Percentiles rank a stretch among this genome's conserved stretches.
These are phyloP conservation scores for Lochmaea crataegi DNA, from an alignment of 2,888 invertebrate species.

Conservation along the genomic window DNA sequence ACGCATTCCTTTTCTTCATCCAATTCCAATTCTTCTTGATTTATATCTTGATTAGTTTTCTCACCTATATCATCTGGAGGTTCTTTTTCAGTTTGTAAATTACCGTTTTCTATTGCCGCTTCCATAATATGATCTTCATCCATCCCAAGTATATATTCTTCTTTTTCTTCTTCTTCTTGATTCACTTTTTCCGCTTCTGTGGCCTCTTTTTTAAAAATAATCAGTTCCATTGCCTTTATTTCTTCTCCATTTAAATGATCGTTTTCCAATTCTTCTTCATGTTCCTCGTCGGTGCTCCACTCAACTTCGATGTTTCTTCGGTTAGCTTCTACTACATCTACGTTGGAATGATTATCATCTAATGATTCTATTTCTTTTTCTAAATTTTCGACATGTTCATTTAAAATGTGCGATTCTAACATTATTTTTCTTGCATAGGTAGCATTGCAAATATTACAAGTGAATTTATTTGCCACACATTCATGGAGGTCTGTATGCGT, in stretches of 20 bases:
- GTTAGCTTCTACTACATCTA: not conserved
- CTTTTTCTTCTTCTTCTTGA: not conserved
- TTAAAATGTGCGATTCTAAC: slow-evolving; percentile 31
- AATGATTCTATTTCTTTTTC: not conserved
- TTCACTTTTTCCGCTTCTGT: not conserved
- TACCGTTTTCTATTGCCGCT: not conserved
- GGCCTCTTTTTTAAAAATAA: not conserved
- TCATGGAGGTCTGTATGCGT: slow-evolving; percentile 13
- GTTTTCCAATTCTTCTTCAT: not conserved
- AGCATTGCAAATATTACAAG: slow-evolving; percentile 22
- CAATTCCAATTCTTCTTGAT: not conserved
- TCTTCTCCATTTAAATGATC: not conserved
- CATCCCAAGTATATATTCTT: not conserved
- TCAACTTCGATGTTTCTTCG: not conserved
- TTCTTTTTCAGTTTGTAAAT: not conserved
- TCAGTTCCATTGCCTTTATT: not conserved
- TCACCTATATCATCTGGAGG: not conserved
- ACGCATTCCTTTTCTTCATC: not conserved
- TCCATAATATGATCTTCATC: not conserved
- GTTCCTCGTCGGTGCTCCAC: slow-evolving; percentile 6
- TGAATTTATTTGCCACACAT: not conserved
- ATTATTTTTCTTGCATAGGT: slow-evolving; percentile 14
- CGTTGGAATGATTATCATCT: not conserved
- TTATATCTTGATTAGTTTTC: not conserved
- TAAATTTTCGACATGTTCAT: slow-evolving; percentile 11